Conservation (phyloP, 2,113 vertebrate genomes). For the Formicarius rufipectus region DNA sequence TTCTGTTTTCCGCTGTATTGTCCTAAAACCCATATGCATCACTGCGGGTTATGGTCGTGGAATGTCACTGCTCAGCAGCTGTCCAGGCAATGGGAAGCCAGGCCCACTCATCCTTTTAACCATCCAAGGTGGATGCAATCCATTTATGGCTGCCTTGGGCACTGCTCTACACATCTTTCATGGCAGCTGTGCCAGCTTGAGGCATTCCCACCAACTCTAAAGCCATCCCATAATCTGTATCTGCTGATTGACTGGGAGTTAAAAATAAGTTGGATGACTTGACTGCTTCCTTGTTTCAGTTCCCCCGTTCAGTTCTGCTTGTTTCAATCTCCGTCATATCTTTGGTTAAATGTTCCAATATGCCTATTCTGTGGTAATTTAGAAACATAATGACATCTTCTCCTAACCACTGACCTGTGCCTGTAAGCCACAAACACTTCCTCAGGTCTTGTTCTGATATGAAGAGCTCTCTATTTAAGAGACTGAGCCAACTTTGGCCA, state of each 20-base stretch:
- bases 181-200: not conserved
- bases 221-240: rapidly evolving
- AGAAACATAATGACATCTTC: not conserved
- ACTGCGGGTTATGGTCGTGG: not conserved
- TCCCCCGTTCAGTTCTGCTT: not conserved
- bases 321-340: not conserved
- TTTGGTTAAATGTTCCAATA: not conserved
- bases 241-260: not conserved
- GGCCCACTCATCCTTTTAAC: not conserved
- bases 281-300: not conserved
- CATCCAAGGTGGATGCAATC: not conserved
- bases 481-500: not conserved
- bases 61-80: slow-evolving; percentile 49
- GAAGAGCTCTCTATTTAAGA: not conserved
- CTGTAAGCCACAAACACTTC: not conserved
- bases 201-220: not conserved
- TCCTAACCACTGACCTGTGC: not conserved
- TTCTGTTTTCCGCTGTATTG: slow-evolving; percentile 3
- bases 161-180: not conserved
- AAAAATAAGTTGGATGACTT: not conserved
- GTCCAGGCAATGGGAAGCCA: not conserved
- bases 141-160: not conserved
- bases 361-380: rapidly evolving
- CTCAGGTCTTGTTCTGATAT: not conserved
- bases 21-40: slow-evolving; percentile 17